A percentile compares a stretch with the other conserved stretches of the same genome.
Conservation (phyloP, 1,140 invertebrate species). For the Diabrotica virgifera region DNA sequence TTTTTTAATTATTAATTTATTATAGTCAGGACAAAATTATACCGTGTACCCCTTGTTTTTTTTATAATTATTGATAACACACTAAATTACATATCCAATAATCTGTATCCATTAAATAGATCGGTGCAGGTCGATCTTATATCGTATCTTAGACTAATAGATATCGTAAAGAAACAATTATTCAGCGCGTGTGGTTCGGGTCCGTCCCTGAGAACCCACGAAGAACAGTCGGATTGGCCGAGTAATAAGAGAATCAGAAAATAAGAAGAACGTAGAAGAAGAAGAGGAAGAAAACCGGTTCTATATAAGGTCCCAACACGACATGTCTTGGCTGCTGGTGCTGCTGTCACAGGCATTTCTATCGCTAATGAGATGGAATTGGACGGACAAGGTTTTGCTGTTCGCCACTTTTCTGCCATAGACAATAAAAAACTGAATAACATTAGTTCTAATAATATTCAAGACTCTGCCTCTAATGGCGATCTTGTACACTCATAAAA, state of each 20-base stretch:
- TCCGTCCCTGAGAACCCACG: slow-evolving; percentile 25
- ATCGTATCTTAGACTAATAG: no score
- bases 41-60: no score
- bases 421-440: slow-evolving; percentile 35
- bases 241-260: slow-evolving; percentile 32
- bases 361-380: slow-evolving; percentile 50
- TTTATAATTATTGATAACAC: no score
- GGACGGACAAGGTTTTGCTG: slow-evolving; percentile 46
- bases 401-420: slow-evolving; percentile 41
- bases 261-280: neutral
- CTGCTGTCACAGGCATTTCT: slow-evolving; percentile 48
- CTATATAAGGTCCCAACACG: slow-evolving; percentile 46
- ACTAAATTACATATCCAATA: no score
- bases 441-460: slow-evolving; percentile 39
- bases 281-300: slow-evolving; percentile 42
- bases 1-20: no score
- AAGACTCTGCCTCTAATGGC: slow-evolving; percentile 28
- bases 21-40: no score
- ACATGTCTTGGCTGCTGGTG: slow-evolving; percentile 46
- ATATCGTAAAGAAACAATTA: no score
- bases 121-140: no score
- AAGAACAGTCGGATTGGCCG: slow-evolving; percentile 40
- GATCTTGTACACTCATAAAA: slow-evolving; percentile 17
- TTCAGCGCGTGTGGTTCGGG: neutral
- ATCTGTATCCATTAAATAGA: no score